Base-by-base conservation (phyloP, 2,113 vertebrate genomes). In the Eptesicus fuscus region DNA sequence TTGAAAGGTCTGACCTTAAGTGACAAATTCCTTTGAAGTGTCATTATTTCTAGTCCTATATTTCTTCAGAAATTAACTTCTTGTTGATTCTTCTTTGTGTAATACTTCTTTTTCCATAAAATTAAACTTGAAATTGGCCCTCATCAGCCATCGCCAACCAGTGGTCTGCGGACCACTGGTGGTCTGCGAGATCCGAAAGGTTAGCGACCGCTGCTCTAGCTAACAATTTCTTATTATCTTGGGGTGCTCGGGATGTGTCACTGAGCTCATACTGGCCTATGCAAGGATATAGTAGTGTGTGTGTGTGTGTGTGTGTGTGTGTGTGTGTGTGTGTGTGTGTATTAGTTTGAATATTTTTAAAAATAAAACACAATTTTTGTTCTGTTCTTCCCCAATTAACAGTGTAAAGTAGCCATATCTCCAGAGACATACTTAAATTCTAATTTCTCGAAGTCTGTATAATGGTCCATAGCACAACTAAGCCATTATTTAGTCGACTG, bases 401-500 rank as follows among this genome's bases (percentile, higher is more conserved):
- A 78, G 10, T 73, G 61, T 78, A 86, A 32, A 32, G 30, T 91
- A 35, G 37, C 23, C 20, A 71, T 90, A 35, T n/a, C 18, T 91
- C 77, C 13, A 91, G 69, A 25, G 95, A 69, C 51, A 86, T 70
- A 53, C 32, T 92, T 71, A 91, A 96, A 76, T 51, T 70, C 70
- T 90, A 87, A 70, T 77, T 96, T 82, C 25, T 73, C 85, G 73
- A 90, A 94, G 61, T 74, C 56, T 88, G 35, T 85, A n/a, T 67
- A 70, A 49, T 91, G 61, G 32, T 95, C 11, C 18, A 40, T 79
- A 71, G 44, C 44, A 5, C 63, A 89, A 91, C 13, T 80, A 90
- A 79, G 3, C 18, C 12, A 49, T 88, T 83, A 91, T 82, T 51
- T 86, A 91, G 67, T 83, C 11, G 5, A 89, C 47, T 30, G 56